phyloP scores from a whole-genome alignment of 1,140 invertebrate species.

The Zaprionus nigranus region DNA sequence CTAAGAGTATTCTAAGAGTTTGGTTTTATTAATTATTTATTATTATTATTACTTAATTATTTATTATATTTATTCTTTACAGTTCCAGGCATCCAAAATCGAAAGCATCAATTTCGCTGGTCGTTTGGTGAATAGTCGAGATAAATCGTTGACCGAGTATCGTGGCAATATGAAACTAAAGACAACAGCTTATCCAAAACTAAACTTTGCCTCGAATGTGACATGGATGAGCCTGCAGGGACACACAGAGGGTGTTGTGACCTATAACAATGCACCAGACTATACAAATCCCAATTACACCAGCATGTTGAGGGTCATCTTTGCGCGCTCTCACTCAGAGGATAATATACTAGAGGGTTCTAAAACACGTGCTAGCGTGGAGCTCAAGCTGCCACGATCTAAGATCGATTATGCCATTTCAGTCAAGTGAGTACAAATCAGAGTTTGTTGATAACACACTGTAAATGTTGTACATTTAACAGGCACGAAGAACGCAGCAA shows the following conservation, averaged over 20 bases:
- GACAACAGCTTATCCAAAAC: constrained; percentile 90
- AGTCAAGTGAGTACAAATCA: constrained; percentile 70
- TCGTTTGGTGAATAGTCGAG: constrained; percentile 87
- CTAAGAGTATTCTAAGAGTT: not conserved
- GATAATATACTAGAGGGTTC: constrained; percentile 70
- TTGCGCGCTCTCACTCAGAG: constrained; percentile 86
- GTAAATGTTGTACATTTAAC: not conserved
- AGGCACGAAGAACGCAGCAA: constrained; percentile 80
- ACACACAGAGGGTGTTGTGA: constrained; percentile 74
- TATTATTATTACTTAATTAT: too few species aligned
- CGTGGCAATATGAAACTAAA: constrained; percentile 88
- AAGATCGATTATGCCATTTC: constrained; percentile 84
- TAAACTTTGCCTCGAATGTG: constrained; percentile 89
- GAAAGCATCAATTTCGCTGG: constrained; percentile 89
- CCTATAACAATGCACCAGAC: constrained; percentile 76
- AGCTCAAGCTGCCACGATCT: constrained; percentile 79
- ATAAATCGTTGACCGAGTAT: constrained; percentile 86
- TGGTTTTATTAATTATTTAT: not conserved
- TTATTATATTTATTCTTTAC: too few species aligned
- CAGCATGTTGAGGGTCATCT: constrained; percentile 85
- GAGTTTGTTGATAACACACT: not conserved
- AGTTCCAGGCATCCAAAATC: constrained; percentile 88
- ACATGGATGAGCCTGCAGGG: constrained; percentile 82
- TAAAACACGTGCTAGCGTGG: constrained; percentile 77
- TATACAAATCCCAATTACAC: constrained; percentile 85